Conservation (phyloP, 2,888 invertebrate genomes). For the Eupithecia exiguata region DNA sequence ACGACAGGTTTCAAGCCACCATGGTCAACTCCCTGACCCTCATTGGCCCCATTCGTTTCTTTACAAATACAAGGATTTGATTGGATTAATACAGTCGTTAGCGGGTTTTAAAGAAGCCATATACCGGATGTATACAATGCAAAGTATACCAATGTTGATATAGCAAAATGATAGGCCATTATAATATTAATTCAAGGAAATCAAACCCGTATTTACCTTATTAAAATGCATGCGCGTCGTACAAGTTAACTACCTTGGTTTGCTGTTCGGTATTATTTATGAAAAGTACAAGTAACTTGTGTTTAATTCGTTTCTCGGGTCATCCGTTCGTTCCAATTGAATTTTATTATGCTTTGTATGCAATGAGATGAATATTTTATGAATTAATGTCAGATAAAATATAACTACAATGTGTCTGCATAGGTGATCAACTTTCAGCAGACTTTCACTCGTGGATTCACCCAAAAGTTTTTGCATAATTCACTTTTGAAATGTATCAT, state of each 20-base stretch:
- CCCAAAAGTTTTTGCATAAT: not conserved
- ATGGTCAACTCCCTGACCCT: not conserved
- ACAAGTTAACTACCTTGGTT: not conserved
- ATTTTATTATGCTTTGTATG: slow-evolving; percentile 5
- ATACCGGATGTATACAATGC: not conserved
- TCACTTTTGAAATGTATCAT: not conserved
- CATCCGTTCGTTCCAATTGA: not conserved
- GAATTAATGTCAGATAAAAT: not conserved
- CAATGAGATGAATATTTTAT: slow-evolving; percentile 5
- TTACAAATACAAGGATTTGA: not conserved
- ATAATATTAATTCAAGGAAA: slow-evolving; percentile 11
- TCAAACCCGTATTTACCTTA: slow-evolving; percentile 1
- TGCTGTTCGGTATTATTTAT: not conserved
- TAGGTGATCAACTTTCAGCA: slow-evolving; percentile 4
- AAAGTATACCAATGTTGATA: not conserved
- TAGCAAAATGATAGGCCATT: slow-evolving; percentile 3
- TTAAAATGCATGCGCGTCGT: slow-evolving; percentile 9
- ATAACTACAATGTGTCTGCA: not conserved
- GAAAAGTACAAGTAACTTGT: not conserved
- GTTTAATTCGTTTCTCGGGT: not conserved
- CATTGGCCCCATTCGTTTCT: not conserved
- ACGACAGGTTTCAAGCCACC: not conserved
- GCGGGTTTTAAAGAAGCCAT: slow-evolving; percentile 1
- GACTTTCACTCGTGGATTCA: not conserved
- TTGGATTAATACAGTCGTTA: not conserved